phyloP scores from a whole-genome alignment of 2,888 invertebrate genomes.

The Rhodophaea formosa region DNA sequence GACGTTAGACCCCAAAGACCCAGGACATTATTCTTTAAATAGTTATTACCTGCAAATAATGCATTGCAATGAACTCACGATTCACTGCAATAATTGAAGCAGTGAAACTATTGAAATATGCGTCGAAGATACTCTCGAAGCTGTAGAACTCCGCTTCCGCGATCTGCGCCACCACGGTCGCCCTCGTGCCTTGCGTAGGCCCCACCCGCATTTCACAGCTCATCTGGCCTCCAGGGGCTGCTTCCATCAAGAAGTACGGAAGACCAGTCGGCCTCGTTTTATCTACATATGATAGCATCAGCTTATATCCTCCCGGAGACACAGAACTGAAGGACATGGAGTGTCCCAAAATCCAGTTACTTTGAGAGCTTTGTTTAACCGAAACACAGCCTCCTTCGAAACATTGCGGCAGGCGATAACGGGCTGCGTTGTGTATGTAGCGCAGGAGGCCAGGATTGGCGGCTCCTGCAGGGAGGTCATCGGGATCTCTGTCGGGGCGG shows the following conservation, averaged over 20 bases:
- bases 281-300: constrained; percentile 63
- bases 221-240: constrained; percentile 73
- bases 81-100: constrained; percentile 72
- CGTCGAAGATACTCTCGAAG: constrained; percentile 70
- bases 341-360: constrained; percentile 69
- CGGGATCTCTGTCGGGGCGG: constrained; percentile 39
- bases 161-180: constrained; percentile 65
- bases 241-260: constrained; percentile 73
- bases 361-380: constrained; percentile 56
- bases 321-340: constrained; percentile 71
- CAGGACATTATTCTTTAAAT: not conserved
- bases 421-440: constrained; percentile 68
- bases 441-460: constrained; percentile 64
- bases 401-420: constrained; percentile 70
- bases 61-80: constrained; percentile 69
- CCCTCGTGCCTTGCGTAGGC: constrained; percentile 57
- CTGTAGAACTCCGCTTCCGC: constrained; percentile 66
- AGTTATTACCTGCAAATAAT: constrained; percentile 61
- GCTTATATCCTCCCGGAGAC: constrained; percentile 71
- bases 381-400: constrained; percentile 70
- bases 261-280: constrained; percentile 51
- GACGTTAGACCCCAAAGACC: too few relatives aligned
- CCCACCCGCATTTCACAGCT: constrained; percentile 70
- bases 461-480: constrained; percentile 54
- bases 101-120: constrained; percentile 61